Evolutionary conservation across 2,888 invertebrate species (phyloP).

Genomic region (Thymelicus acteon): DNA sequence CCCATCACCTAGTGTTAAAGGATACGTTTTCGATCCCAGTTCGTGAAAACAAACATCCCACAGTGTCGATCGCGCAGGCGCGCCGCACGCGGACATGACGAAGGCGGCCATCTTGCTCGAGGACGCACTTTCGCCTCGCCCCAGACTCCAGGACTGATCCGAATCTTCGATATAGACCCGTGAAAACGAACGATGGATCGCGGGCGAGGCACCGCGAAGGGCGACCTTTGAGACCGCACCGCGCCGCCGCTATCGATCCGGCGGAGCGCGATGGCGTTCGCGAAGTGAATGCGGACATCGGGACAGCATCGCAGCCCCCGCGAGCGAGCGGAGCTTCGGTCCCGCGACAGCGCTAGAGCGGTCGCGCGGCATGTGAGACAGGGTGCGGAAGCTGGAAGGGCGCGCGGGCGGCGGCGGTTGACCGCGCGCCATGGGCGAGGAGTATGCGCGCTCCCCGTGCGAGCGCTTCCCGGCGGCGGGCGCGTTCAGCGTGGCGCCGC

Average conservation of each 20-base stretch:
- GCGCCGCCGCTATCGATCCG: slow-evolving; percentile 80
- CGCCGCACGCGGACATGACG: slow-evolving; percentile 75
- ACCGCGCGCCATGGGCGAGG: slow-evolving; percentile 83
- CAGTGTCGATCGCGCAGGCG: slow-evolving; percentile 78
- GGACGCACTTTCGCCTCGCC: slow-evolving; percentile 82
- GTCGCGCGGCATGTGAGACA: slow-evolving; percentile 78
- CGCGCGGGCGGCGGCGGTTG: slow-evolving; percentile 81
- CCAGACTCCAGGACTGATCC: slow-evolving; percentile 72
- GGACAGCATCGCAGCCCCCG: slow-evolving; percentile 71
- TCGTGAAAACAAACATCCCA: slow-evolving; percentile 80
- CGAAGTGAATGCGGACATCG: slow-evolving; percentile 83
- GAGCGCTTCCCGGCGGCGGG: slow-evolving; percentile 83
- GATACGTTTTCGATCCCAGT: slow-evolving; percentile 51
- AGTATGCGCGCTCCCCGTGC: slow-evolving; percentile 83
- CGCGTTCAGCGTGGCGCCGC: slow-evolving; percentile 86
- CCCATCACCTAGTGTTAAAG: slow-evolving; percentile 52
- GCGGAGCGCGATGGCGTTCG: slow-evolving; percentile 77
- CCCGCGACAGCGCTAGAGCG: slow-evolving; percentile 73
- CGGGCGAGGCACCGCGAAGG: slow-evolving; percentile 66
- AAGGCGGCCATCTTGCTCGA: slow-evolving; percentile 82
- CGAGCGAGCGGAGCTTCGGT: slow-evolving; percentile 64
- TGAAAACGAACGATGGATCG: slow-evolving; percentile 64
- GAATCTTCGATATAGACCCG: slow-evolving; percentile 56
- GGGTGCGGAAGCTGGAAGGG: slow-evolving; percentile 67
- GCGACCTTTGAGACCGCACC: slow-evolving; percentile 73